Base-by-base conservation (phyloP, 2,888 invertebrate species). In the Ophraella communa region DNA sequence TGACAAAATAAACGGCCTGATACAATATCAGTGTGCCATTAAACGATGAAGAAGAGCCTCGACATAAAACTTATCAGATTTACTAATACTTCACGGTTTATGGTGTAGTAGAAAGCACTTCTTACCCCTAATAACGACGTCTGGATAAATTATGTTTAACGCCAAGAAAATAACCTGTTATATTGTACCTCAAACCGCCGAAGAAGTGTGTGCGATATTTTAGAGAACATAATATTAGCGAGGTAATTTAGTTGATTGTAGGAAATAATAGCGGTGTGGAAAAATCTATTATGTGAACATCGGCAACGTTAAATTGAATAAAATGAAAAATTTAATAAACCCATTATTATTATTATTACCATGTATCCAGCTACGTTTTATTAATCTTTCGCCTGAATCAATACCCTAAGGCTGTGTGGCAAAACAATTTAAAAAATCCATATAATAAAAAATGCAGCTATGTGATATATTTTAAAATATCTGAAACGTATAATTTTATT, bases 191-290 rank as follows among this genome's bases (percentile, higher is more conserved):
- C 7, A 14, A n/a, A 24, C 27, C 8, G 49, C 27, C 24, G 27
- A 51, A 51, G 27, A 51, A 51, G 49, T 51, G 49, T n/a, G n/a
- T 51, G 49, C 49, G 49, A 51, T 51, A 51, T 51, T 51, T 51
- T 14, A 27, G 2, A 27, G 24, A 51, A 17, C 45, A 17, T 51
- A 51, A 23, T 5, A 51, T 51, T 51, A 51, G 24, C 49, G 14
- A 23, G 24, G 24, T 51, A 27, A 51, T 51, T 51, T 24, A 27
- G 23, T 51, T 51, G 49, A 51, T 51, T 51, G 49, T 51, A 27
- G 11, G 10, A 4, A 51, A 27, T 51, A 51, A 51, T 17, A 27
- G 27, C 24, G 24, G 49, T 51, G 14, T 51, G 24, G 49, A 51
- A 51, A 49, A 51, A 51, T 51, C 49, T 24, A 51, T 51, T 51